Evolutionary conservation across 2,797 vertebrate species (phyloP).

Genomic region (Chaetodon trifasciatus): DNA sequence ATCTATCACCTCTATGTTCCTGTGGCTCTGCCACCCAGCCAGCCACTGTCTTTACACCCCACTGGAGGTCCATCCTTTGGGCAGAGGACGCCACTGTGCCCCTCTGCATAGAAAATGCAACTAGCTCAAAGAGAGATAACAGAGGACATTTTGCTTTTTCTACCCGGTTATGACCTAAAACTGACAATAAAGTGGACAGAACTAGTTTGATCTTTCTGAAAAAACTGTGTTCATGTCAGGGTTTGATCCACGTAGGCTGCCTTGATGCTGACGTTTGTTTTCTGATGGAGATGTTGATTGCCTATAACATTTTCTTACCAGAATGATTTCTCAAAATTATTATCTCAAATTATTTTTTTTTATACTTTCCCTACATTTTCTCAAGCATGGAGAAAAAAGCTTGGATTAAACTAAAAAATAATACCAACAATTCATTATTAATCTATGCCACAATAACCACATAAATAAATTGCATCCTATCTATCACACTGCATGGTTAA

Average conservation of each 20-base stretch:
- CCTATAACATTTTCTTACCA: neutral
- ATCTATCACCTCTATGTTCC: constrained; percentile 76
- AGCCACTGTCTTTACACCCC: constrained; percentile 59
- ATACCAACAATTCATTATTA: constrained; percentile 44
- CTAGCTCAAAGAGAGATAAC: constrained; percentile 23
- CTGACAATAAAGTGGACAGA: neutral
- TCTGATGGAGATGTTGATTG: neutral
- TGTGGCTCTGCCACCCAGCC: constrained; percentile 59
- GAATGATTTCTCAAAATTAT: neutral
- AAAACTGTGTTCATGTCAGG: neutral
- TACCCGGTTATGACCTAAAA: constrained; percentile 15
- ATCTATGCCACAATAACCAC: constrained; percentile 51
- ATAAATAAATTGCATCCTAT: constrained; percentile 64
- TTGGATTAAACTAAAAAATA: constrained; percentile 36
- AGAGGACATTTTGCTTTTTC: constrained; percentile 21
- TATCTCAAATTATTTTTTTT: neutral
- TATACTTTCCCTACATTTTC: neutral
- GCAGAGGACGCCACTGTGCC: constrained; percentile 49
- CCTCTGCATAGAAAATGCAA: constrained; percentile 31
- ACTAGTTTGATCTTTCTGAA: neutral
- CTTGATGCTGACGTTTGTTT: neutral
- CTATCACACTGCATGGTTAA: constrained; percentile 57
- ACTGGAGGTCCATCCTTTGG: constrained; percentile 57
- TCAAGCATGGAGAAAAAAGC: constrained; percentile 4
- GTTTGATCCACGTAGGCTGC: constrained; percentile 5